Evolutionary conservation across 2,888 invertebrate genomes (phyloP).

Genomic region (Copidosoma aretas): DNA sequence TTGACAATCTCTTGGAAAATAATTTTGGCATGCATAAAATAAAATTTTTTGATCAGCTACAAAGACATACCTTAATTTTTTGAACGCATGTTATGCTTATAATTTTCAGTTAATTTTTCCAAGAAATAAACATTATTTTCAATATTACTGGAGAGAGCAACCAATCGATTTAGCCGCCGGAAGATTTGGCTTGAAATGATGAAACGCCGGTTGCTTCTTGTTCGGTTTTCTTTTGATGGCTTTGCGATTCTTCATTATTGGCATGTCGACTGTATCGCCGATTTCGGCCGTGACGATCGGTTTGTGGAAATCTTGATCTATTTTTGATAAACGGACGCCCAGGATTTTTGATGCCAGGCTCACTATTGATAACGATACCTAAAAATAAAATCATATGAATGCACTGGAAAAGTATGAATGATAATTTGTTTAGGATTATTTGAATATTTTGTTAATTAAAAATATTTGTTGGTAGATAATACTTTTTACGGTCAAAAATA

Average conservation of each 20-base stretch:
- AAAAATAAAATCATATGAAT: constrained; percentile 40
- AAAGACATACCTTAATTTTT: too few species aligned
- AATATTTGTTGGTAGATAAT: not conserved
- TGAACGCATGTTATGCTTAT: not conserved
- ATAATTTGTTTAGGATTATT: not conserved
- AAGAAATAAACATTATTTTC: not conserved
- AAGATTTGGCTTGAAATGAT: constrained; percentile 47
- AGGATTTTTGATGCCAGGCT: constrained; percentile 75
- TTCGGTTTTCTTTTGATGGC: constrained; percentile 55
- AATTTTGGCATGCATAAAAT: too few species aligned
- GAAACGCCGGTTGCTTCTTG: constrained; percentile 48
- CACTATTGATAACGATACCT: constrained; percentile 73
- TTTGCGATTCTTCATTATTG: constrained; percentile 47
- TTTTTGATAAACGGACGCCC: constrained; percentile 70
- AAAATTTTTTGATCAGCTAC: too few species aligned
- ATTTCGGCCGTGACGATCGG: constrained; percentile 73
- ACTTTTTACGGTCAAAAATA: too few species aligned
- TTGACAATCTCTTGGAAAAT: too few species aligned
- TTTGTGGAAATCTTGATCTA: constrained; percentile 73
- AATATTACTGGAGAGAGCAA: constrained; percentile 65
- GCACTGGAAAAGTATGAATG: too few species aligned
- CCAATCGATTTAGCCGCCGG: constrained; percentile 62
- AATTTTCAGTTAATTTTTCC: not conserved
- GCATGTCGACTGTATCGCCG: constrained; percentile 58
- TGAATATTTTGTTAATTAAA: not conserved